Evolutionary conservation across 1,140 invertebrate genomes (phyloP), one percentile per base, ranked within the genome.

Genomic region (Heliconius hermathena): DNA sequence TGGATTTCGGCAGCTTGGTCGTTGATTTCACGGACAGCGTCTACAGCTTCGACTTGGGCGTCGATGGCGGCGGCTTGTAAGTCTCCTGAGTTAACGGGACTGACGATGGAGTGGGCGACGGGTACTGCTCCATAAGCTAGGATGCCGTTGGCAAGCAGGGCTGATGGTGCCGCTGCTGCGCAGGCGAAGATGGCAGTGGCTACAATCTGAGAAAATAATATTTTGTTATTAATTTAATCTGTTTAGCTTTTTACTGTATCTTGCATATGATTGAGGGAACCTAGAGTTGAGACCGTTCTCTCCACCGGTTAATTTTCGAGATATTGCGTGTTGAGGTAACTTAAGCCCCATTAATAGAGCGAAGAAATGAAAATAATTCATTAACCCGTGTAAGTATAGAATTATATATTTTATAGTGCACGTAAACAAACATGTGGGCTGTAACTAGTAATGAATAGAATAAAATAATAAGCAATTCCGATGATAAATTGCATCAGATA

Each of bases 1-100:
- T 95, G 88, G 79, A 92, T 88, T 87, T 96, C 95, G 80, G 95
- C 91, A 81, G 94, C 91, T 85, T 95, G 95, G 93, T 95, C 95
- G 85, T 95, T 94, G 81, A 85, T 86, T 87, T 94, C 91, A 54
- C 91, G 87, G 77, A 86, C 88, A 66, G 88, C 87, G 76, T 94
- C 89, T 60, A 88, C 86, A 71, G 89, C 88, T 3, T 86, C 87
- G 13, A 91, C 88, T 71, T 90, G 90, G 33, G 93, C 91, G 70
- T 89, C 90, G 85, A 89, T 87, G 74, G 88, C 88, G 76, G 88
- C 90, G 49, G 81, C 89, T 54, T 84, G 86, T 79, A 89, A 66
- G 87, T 90, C 85, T 60, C 88, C 87, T 82, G 89, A 71, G 86
- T 90, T 84, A 57, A 88, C 86, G 84, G 89, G 82, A 73, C 86